These are phyloP conservation scores for Andrena chrysosceles DNA, from an alignment of 2,888 invertebrate species.

Conservation along the genomic window DNA sequence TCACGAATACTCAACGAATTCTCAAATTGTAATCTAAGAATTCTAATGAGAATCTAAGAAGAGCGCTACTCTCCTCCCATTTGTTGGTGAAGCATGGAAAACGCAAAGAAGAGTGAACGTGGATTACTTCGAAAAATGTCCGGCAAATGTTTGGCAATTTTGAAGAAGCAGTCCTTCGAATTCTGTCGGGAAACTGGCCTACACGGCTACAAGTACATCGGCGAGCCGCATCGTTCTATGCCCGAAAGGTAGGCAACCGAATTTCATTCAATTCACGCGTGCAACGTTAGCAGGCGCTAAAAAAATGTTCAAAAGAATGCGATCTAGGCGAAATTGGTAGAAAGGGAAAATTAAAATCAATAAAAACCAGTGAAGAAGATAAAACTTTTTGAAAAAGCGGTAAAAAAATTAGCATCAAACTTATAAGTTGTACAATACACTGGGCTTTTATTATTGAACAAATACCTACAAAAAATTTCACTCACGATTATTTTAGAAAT, in stretches of 20 bases:
- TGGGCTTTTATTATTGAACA: no score
- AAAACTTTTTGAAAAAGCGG: no score
- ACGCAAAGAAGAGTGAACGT: neutral
- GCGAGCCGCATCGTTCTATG: constrained; percentile 86
- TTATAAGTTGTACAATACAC: no score
- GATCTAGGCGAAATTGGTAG: no score
- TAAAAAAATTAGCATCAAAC: no score
- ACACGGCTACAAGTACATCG: constrained; percentile 90
- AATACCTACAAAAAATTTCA: no score
- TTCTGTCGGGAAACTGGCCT: constrained; percentile 90
- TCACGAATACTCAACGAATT: no score
- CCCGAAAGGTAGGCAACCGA: constrained; percentile 86
- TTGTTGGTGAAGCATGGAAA: constrained; percentile 33
- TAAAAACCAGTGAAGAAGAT: no score
- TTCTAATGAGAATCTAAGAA: neutral
- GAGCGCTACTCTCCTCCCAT: neutral
- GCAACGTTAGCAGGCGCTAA: constrained; percentile 27
- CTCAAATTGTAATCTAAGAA: no score
- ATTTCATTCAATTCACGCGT: neutral
- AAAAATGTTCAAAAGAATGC: neutral
- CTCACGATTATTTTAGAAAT: no score
- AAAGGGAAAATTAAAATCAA: no score
- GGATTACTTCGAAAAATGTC: neutral
- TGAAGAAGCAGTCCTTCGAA: constrained; percentile 83
- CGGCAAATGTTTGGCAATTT: constrained; percentile 33